phyloP scores from a whole-genome alignment of 1,140 invertebrate species.

The Cotesia glomerata region DNA sequence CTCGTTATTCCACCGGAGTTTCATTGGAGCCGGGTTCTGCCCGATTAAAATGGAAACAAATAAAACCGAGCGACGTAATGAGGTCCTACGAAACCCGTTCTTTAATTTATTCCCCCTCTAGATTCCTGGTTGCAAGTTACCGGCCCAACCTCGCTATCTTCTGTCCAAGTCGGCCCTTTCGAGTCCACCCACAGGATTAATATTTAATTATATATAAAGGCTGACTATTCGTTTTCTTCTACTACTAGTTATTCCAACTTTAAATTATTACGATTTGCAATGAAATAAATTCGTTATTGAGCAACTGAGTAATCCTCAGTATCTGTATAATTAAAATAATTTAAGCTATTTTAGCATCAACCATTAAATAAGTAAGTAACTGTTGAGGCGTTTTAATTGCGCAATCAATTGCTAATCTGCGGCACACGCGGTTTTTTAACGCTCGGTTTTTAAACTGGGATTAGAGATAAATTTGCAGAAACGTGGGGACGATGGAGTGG shows the following conservation, averaged over 20 bases:
- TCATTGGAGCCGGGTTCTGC: background rate
- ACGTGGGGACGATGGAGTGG: background rate
- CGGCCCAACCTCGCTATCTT: background rate
- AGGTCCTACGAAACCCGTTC: conserved; percentile 54
- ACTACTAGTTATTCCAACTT: too few relatives aligned
- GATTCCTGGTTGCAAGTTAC: background rate
- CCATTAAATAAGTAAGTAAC: too few relatives aligned
- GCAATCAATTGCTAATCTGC: background rate
- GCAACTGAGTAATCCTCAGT: background rate
- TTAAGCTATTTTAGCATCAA: background rate
- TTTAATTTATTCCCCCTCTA: conserved; percentile 53
- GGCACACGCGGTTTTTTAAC: conserved; percentile 20
- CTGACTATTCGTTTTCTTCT: too few relatives aligned
- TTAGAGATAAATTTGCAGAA: background rate
- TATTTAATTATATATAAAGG: too few relatives aligned
- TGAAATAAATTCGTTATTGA: too few relatives aligned
- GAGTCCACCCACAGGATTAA: too few relatives aligned
- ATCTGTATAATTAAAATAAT: background rate
- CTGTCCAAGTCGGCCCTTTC: too few relatives aligned
- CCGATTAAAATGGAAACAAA: conserved; percentile 57
- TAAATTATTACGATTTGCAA: too few relatives aligned
- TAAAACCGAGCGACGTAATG: conserved; percentile 50
- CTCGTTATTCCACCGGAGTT: background rate
- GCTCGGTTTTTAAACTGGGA: background rate
- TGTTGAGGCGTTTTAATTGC: conserved; percentile 20